phyloP scores from a whole-genome alignment of 1,140 invertebrate species.

The Aphaenogaster floridana region DNA sequence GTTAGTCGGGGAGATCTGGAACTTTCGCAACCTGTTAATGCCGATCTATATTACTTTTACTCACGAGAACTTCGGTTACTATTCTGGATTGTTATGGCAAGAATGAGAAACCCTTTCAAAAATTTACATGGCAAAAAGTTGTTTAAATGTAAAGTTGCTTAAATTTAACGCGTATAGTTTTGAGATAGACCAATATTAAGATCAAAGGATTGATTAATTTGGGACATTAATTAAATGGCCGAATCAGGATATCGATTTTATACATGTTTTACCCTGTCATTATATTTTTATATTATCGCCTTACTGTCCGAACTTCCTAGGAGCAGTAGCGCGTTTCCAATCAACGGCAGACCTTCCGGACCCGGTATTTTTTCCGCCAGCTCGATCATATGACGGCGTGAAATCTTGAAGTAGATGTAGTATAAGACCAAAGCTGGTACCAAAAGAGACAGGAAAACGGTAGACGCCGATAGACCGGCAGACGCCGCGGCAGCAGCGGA shows the following conservation, averaged over 20 bases:
- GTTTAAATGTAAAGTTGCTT: neutral
- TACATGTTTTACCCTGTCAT: neutral
- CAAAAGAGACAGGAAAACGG: conserved; percentile 90
- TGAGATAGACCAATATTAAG: neutral
- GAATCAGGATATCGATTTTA: conserved; percentile 1
- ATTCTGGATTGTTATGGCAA: neutral
- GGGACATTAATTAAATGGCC: neutral
- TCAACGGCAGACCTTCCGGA: conserved; percentile 89
- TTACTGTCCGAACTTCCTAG: conserved; percentile 89
- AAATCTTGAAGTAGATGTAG: conserved; percentile 91
- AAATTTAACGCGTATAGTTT: neutral
- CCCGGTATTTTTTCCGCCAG: conserved; percentile 91
- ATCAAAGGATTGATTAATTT: neutral
- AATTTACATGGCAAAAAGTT: neutral
- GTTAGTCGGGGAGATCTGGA: neutral
- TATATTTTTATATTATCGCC: conserved; percentile 54
- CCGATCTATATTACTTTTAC: neutral
- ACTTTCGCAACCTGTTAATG: neutral
- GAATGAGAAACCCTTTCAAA: neutral
- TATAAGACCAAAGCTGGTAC: conserved; percentile 90
- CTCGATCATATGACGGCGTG: conserved; percentile 90
- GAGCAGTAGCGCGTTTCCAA: conserved; percentile 92
- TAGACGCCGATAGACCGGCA: conserved; percentile 86
- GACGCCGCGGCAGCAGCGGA: conserved; percentile 80
- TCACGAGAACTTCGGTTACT: too few relatives aligned